phyloP scores from a whole-genome alignment of 2,113 vertebrate species.

The Elaphurus davidianus region DNA sequence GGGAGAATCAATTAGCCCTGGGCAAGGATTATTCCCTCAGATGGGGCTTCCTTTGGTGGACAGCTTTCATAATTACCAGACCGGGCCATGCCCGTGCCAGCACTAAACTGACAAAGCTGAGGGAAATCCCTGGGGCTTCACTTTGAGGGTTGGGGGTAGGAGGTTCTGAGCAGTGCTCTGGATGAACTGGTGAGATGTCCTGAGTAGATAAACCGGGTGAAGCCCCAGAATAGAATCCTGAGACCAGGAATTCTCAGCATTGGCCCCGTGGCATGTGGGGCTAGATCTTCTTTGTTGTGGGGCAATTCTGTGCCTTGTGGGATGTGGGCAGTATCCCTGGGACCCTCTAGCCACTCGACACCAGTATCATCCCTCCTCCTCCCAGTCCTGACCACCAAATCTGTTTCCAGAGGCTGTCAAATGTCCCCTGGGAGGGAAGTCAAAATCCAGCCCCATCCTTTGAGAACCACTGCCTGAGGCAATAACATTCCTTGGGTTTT shows the following conservation, averaged over 20 bases:
- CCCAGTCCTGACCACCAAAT: background rate
- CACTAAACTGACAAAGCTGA: background rate
- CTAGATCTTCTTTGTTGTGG: background rate
- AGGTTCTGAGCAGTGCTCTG: background rate
- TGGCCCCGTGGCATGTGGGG: rapidly evolving
- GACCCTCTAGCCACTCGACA: background rate
- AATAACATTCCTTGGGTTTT: background rate
- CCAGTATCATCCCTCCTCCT: background rate
- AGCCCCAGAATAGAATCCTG: background rate
- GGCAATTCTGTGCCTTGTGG: rapidly evolving
- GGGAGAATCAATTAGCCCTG: slow-evolving; percentile 62
- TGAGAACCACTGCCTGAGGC: background rate
- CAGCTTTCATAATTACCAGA: background rate
- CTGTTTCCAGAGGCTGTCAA: background rate
- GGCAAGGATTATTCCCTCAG: background rate
- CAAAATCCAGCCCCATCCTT: background rate
- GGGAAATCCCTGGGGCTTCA: background rate
- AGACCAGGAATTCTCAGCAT: background rate
- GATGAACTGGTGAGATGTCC: background rate
- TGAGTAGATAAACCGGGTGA: background rate
- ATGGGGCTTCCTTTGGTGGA: background rate
- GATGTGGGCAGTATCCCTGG: background rate
- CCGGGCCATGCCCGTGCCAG: background rate
- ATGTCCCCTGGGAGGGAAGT: background rate
- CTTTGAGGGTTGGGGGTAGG: background rate